Percentiles rank a stretch among this genome's conserved stretches.
These are phyloP conservation scores for Carassius carassius DNA, from an alignment of 2,113 vertebrate genomes.

Conservation along the genomic window DNA sequence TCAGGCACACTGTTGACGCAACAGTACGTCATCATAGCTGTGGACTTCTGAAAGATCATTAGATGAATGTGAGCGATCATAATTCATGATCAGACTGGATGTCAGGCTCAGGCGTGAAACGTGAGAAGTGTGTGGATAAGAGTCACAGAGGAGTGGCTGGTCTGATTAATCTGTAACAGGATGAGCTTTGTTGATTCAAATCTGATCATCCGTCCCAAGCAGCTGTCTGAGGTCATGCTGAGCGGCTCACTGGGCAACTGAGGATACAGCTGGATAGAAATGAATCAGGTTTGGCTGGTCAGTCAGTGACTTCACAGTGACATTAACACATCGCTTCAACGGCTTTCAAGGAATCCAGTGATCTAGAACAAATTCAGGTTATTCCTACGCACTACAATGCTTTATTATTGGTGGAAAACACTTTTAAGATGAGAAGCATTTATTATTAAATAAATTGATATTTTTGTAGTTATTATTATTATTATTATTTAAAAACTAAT, in stretches of 20 bases:
- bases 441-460: neutral
- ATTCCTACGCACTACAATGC: neutral
- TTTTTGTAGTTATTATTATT: no score
- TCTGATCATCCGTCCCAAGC: slow-evolving; percentile 46
- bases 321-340: neutral
- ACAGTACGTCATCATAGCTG: neutral
- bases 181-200: slow-evolving; percentile 30
- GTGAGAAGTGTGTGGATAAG: neutral
- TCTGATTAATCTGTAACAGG: slow-evolving; percentile 39
- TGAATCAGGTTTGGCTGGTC: neutral
- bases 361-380: neutral
- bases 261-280: neutral
- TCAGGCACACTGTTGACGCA: neutral
- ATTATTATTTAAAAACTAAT: no score
- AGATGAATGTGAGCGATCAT: neutral
- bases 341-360: neutral
- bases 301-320: neutral
- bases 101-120: neutral
- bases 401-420: neutral
- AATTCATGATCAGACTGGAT: neutral
- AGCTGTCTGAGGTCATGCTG: slow-evolving; percentile 34
- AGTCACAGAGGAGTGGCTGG: neutral
- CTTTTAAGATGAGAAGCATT: neutral
- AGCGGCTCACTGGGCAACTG: neutral
- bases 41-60: neutral